Percentiles rank a stretch among this genome's conserved stretches.
These are phyloP conservation scores for Apocrypta bakeri DNA, from an alignment of 1,140 invertebrate genomes.

Conservation along the genomic window DNA sequence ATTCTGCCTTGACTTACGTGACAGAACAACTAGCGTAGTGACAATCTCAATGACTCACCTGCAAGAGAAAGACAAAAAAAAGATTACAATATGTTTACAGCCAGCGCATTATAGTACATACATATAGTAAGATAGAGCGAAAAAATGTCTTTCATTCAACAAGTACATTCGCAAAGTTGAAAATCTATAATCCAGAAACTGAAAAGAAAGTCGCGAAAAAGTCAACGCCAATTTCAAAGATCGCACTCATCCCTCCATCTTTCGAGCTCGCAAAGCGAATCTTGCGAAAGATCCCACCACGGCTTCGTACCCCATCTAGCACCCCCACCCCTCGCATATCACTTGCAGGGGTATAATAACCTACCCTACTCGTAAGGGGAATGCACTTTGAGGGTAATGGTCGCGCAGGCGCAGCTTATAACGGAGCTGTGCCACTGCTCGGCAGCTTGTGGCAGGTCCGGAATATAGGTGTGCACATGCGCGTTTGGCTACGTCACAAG, in stretches of 20 bases:
- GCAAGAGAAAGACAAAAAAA: not conserved
- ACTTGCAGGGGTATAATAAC: not conserved
- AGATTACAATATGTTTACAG: not conserved
- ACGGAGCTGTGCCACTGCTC: constrained; percentile 69
- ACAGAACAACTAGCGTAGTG: not conserved
- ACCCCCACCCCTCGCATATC: not conserved
- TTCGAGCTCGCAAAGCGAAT: not conserved
- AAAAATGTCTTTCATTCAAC: not conserved
- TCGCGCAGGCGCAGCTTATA: constrained; percentile 69
- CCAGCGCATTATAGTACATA: too few species aligned
- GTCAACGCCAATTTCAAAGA: not conserved
- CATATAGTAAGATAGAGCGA: too few species aligned
- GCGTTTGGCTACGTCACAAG: constrained; percentile 47
- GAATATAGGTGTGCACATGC: constrained; percentile 52
- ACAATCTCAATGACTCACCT: not conserved
- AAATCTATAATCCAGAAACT: not conserved
- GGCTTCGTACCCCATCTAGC: not conserved
- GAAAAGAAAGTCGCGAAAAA: constrained; percentile 14
- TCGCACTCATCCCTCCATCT: not conserved
- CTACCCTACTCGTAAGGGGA: not conserved
- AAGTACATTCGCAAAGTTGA: not conserved
- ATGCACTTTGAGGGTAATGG: constrained; percentile 11
- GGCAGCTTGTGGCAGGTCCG: constrained; percentile 71
- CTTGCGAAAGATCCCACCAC: not conserved
- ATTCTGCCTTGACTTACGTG: not conserved